Conservation (phyloP, 2,797 vertebrate species). For the Orestias chungarensis region DNA sequence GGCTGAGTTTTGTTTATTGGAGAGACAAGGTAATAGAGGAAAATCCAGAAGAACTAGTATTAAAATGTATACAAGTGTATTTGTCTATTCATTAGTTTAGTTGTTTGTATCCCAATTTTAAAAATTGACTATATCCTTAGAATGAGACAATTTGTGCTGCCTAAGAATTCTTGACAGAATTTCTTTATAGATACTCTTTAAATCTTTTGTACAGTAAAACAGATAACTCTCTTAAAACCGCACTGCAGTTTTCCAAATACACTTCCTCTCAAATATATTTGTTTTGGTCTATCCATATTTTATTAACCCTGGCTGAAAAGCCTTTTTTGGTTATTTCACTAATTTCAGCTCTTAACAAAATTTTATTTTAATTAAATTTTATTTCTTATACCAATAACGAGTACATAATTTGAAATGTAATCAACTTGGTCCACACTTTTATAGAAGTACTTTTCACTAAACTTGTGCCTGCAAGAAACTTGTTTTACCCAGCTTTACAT, state of each 20-base stretch:
- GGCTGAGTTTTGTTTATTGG: constrained; percentile 32
- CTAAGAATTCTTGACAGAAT: not conserved
- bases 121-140: not conserved
- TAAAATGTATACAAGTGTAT: not conserved
- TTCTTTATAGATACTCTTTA: not conserved
- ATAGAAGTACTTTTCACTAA: not conserved
- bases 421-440: not conserved
- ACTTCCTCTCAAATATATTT: too few species aligned
- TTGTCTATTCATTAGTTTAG: not conserved
- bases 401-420: not conserved
- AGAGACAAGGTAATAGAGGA: constrained; percentile 16
- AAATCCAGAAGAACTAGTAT: constrained; percentile 4
- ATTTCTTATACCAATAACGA: not conserved
- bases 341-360: too few species aligned
- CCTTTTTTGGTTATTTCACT: too few species aligned
- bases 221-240: too few species aligned
- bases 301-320: too few species aligned
- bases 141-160: not conserved
- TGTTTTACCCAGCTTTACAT: not conserved
- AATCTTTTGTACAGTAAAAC: too few species aligned
- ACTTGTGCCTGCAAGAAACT: not conserved
- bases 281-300: too few species aligned
- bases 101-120: not conserved
- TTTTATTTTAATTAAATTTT: not conserved
- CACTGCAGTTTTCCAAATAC: too few species aligned